Percentiles rank a stretch among this genome's conserved stretches.
These are phyloP conservation scores for Mylabris sibirica DNA, from an alignment of 2,888 invertebrate species.

Conservation along the genomic window DNA sequence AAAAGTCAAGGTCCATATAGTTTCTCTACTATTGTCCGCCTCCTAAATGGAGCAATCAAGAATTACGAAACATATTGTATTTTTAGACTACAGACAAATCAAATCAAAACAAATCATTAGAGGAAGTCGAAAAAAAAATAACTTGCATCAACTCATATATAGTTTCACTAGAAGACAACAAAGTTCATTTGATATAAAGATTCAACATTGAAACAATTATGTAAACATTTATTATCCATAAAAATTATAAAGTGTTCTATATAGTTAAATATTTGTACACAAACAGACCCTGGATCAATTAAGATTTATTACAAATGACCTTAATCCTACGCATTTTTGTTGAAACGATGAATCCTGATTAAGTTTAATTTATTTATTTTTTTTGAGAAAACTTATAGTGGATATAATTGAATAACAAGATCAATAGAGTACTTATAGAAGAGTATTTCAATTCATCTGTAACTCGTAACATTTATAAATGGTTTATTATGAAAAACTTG, in stretches of 20 bases:
- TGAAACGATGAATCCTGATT: conserved; percentile 29
- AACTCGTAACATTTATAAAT: background rate
- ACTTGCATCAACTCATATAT: background rate
- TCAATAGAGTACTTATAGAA: no score
- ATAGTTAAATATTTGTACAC: background rate
- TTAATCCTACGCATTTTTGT: conserved; percentile 17
- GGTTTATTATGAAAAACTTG: background rate
- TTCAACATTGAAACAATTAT: background rate
- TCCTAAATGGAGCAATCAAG: background rate
- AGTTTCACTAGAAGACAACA: background rate
- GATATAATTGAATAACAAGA: background rate
- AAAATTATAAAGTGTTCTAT: background rate
- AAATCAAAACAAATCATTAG: background rate
- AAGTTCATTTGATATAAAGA: background rate
- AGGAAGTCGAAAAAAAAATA: background rate
- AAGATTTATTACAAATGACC: conserved; percentile 20
- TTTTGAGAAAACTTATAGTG: background rate
- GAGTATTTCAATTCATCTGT: no score
- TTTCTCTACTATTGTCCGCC: background rate
- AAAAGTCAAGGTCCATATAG: background rate
- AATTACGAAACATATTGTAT: background rate
- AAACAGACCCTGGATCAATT: conserved; percentile 12
- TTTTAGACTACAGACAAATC: background rate
- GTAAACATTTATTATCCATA: background rate
- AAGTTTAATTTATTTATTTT: background rate